Percentiles rank a stretch among this genome's conserved stretches.
Evolutionary conservation across 2,797 vertebrate species (phyloP).

Genomic region (Acrocephalus scirpaceus): DNA sequence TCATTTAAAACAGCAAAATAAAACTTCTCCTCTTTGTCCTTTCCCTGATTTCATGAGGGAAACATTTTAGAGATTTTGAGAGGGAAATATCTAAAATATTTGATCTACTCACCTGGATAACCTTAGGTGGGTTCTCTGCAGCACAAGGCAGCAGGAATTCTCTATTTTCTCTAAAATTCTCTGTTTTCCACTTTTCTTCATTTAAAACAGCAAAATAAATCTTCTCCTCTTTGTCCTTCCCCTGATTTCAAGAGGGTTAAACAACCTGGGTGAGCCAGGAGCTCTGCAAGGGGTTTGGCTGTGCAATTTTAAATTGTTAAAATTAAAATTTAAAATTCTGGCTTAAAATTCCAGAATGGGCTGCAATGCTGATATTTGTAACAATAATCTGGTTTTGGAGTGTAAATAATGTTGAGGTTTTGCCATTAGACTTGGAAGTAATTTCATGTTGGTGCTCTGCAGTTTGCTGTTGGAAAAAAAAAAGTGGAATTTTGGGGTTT

Average conservation of each 20-base stretch:
- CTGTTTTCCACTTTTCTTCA: too few species aligned
- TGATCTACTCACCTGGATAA: too few species aligned
- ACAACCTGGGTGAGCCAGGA: neutral
- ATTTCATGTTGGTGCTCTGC: neutral
- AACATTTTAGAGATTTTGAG: too few species aligned
- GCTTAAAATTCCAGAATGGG: too few species aligned
- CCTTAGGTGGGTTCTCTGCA: too few species aligned
- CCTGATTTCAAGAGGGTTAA: neutral
- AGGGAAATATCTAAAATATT: too few species aligned
- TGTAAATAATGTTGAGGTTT: neutral
- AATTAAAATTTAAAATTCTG: too few species aligned
- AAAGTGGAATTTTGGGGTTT: neutral
- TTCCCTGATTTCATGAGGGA: too few species aligned
- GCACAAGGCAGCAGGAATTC: too few species aligned
- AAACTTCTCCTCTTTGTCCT: neutral
- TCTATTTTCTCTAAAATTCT: too few species aligned
- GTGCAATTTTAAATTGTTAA: too few species aligned
- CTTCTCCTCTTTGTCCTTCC: neutral
- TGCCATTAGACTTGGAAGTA: neutral
- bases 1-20: fast-evolving
- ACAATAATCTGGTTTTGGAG: neutral
- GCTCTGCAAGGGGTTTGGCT: neutral
- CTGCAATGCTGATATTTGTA: neutral
- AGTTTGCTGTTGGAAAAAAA: neutral
- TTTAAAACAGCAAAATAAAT: too few species aligned